Conservation (phyloP, 1,140 invertebrate genomes). For the Bicyclus anynana region DNA sequence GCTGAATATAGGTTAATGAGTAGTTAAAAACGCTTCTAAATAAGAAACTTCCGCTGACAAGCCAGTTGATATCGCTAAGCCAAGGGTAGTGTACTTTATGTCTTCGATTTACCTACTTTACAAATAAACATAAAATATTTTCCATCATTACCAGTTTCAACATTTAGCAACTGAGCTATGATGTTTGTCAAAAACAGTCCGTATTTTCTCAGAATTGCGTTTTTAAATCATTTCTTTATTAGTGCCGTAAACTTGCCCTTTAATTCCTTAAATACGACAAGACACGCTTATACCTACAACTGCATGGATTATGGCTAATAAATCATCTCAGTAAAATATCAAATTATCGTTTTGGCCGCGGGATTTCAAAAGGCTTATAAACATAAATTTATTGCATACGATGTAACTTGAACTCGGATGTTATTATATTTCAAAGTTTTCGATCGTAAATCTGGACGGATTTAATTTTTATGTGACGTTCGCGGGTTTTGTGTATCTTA, state of each 20-base stretch:
- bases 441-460: constrained; percentile 54
- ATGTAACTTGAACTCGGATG: constrained; percentile 55
- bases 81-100: no score
- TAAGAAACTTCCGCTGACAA: no score
- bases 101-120: no score
- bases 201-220: not conserved
- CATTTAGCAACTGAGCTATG: no score
- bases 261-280: not conserved
- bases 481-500: constrained; percentile 44
- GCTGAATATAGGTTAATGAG: no score
- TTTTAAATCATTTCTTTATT: constrained; percentile 5
- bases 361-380: constrained; percentile 50
- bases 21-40: no score
- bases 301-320: constrained; percentile 12
- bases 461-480: constrained; percentile 65
- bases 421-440: constrained; percentile 72
- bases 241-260: constrained; percentile 4
- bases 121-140: no score
- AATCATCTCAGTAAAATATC: constrained; percentile 37
- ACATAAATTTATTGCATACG: constrained; percentile 56
- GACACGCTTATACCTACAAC: not conserved
- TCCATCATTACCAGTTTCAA: no score
- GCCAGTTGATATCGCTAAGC: no score
- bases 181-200: no score
- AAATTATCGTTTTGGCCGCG: constrained; percentile 40